Base-by-base conservation (phyloP, 2,113 vertebrate species). In the Columba janthina region DNA sequence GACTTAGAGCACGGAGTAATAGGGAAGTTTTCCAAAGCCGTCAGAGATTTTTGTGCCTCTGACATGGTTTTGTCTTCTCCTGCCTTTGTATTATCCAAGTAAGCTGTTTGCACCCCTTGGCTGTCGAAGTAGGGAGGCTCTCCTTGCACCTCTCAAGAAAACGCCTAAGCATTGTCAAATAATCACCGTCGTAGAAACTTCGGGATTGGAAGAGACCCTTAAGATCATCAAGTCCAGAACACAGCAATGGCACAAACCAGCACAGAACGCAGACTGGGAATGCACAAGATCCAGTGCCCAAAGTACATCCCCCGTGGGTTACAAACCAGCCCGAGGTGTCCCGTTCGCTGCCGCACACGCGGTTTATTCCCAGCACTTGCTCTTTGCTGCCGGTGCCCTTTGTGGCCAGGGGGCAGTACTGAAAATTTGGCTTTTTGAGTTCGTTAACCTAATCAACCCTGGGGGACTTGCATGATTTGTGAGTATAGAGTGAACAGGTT, bases 291-390 rank as follows among this genome's bases (percentile, higher is more conserved):
- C 51, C 16, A 6, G 15, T 2, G 13, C 15, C 26, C 34, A 5
- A 9, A n/a, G 36, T 22, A 34, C 7, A 26, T 46, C 29, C 8
- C 8, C 40, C 5, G 6, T 0, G 4, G 48, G 22, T 9, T 31
- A 34, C 58, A 53, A 46, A 40, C 64, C 44, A 61, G 38, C 44
- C 16, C 12, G 18, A n/a, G 60, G 9, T 19, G 44, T 19, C 44
- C 44, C 18, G 44, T 19, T 46, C 44, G 18, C 44, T 46, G 18
- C 18, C 17, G 18, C 44, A 44, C 44, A 44, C 44, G 9, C 9
- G 18, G 44, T 46, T 46, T 46, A 19, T 46, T 46, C 44, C 44
- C 44, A 46, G 44, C 44, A 18, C 44, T 46, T 19, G 44, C 42
- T 46, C 44, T 19, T 19, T 46, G 44, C 44, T 50, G 1, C 51